Base-by-base conservation (phyloP, 1,140 invertebrate species). In the Diplogasteroides magnus region DNA sequence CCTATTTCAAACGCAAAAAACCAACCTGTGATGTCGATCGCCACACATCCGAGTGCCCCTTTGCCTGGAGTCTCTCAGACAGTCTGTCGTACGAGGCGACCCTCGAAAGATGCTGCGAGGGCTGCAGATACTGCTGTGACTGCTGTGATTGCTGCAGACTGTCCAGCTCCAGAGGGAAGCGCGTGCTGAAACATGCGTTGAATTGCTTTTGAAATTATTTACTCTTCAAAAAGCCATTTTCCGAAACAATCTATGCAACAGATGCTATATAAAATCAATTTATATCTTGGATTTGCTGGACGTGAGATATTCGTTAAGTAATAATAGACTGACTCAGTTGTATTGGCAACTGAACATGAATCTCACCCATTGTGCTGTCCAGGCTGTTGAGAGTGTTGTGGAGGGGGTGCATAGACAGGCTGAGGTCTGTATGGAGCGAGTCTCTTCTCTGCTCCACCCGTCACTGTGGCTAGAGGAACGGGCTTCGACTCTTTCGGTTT, bases 361-460 rank as follows among this genome's bases (percentile, higher is more conserved):
- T n/a, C 37, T 48, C 37, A 48, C 64, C 57, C 19, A 57, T 66
- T 19, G n/a, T n/a, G n/a, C n/a, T n/a, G n/a, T n/a, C n/a, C n/a
- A n/a, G n/a, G n/a, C n/a, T n/a, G n/a, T n/a, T n/a, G n/a, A n/a
- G n/a, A n/a, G n/a, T n/a, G n/a, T n/a, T n/a, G n/a, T n/a, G 76
- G 31, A 27, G 75, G 75, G 26, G 69, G 66, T 62, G 72, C 72
- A 64, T 81, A 71, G 15, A 73, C 70, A 31, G 77, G 77, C 61
- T 78, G 76, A 37, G 78, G 78, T 56, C 79, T 56, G 59, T 71
- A 76, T 29, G 78, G 78, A 29, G 79, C 77, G n/a, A 78, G 78
- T 31, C 48, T 68, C 60, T 68, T 68, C 6, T 62, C 67, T 62
- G 59, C 59, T 61, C 11, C 59, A 26, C 28, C 23, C 23, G 25